Evolutionary conservation across 2,797 vertebrate genomes (phyloP), one percentile per base, ranked within the genome.

Genomic region (Paguma larvata): DNA sequence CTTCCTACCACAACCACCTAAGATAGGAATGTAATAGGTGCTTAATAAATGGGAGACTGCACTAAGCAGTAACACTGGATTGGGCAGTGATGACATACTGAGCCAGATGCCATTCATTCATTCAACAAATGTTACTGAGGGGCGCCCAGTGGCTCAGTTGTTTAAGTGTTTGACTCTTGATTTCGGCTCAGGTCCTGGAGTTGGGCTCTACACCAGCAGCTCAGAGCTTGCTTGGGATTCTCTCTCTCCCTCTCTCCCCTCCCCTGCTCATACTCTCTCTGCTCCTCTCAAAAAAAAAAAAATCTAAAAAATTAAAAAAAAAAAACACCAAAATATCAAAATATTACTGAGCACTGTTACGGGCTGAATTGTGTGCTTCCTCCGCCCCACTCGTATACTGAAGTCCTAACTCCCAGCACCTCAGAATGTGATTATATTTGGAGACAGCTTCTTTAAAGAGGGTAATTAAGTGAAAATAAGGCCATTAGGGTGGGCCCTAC

Each of bases 1-100:
- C 62, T 96, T 92, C n/a, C 38, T 85, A 46, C 30, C 34, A 83
- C 32, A 94, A 27, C 25, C 5, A 84, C 56, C 72, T 59, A 87
- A 91, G 86, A 75, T 25, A 83, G 91, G 38, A 95, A 96, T 11
- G 30, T 41, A 67, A 65, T 63, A 88, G 67, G 63, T 95, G 78
- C 63, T 95, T 94, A 89, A 44, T 85, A 88, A 89, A 88, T 32
- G 13, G 48, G 56, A 63, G 18, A 41, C 21, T 59, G 23, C 5
- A 83, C 32, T 73, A 73, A 85, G 13, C 32, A 30, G 18, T 68
- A 34, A 90, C 62, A 78, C 34, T 67, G 15, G 62, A 53, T 80
- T 82, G 73, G 34, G 10, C 32, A 9, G 34, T 67, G n/a, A 97
- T 25, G 21, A 68, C n/a, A 41, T 80, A 10, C 30, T 90, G 68